These are phyloP conservation scores for Cephalophus harveyi DNA, from an alignment of 2,113 vertebrate species.

Conservation along the genomic window DNA sequence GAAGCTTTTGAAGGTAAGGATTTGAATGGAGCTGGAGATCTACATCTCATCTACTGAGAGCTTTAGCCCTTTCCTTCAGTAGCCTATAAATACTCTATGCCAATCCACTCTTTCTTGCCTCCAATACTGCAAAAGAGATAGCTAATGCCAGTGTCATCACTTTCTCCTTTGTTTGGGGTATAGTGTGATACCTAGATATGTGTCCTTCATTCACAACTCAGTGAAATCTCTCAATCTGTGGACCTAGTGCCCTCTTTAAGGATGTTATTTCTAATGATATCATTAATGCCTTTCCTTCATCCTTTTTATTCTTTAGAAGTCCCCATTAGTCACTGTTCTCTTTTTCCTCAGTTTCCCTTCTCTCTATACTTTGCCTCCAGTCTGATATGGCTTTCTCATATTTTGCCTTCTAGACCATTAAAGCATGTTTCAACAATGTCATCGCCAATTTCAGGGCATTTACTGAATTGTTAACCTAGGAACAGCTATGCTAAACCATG, in stretches of 20 bases:
- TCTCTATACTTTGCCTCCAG: background rate
- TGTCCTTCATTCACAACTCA: background rate
- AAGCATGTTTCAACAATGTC: background rate
- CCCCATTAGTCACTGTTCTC: background rate
- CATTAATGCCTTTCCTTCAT: background rate
- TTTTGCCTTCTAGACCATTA: background rate
- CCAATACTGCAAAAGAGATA: background rate
- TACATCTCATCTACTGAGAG: background rate
- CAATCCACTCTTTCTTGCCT: background rate
- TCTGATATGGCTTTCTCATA: background rate
- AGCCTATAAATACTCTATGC: accelerated
- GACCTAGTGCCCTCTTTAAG: background rate
- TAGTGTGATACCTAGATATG: background rate
- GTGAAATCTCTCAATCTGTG: background rate
- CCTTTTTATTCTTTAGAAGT: background rate
- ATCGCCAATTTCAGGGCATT: background rate
- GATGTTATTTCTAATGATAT: background rate
- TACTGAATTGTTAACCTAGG: background rate
- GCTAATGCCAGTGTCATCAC: too few species aligned
- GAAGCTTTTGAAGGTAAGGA: background rate
- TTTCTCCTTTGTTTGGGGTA: background rate
- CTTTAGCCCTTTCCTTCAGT: background rate
- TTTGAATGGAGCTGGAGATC: too few species aligned
- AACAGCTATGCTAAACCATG: background rate
- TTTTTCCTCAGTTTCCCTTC: background rate